Base-by-base conservation (phyloP, 1,140 invertebrate genomes). In the Lineus longissimus region DNA sequence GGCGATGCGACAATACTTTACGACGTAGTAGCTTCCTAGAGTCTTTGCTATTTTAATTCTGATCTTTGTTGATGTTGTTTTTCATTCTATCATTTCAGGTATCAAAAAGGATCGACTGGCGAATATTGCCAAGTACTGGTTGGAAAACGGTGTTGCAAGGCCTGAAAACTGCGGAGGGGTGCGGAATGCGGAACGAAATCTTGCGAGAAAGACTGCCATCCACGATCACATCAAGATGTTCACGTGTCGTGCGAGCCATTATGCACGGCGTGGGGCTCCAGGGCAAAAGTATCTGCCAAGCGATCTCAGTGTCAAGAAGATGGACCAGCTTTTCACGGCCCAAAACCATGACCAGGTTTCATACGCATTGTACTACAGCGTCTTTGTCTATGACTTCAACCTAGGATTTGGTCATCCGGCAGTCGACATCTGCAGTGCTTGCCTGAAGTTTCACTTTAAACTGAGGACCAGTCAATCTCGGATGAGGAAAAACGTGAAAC, bases 401-500 rank as follows among this genome's bases (percentile, higher is more conserved):
- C 55, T 60, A 2, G 56, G 41, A 59, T 64, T 64, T 60, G 63
- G 63, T 17, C 63, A 64, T 54, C 57, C 63, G 4, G 41, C 56
- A 1, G 40, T 29, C 6, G 63, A 64, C 25, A 30, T 6, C 1
- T 64, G 56, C 22, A 15, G 2, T 51, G 54, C 41, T 6, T 64
- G 63, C 27, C 4, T 43, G 27, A 4, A 30, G 11, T 43, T 22
- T n/a, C 25, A 47, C 7, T 9, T 61, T 7, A 2, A 27, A 29
- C 6, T 59, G 45, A 36, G 40, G 9, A 57, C 41, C 2, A 29
- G 56, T 6, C 2, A 6, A 6, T 64, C n/a, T n/a, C n/a, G 22
- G n/a, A 22, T 59, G 62, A 59, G n/a, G n/a, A n/a, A n/a, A n/a
- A n/a, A n/a, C n/a, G n/a, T n/a, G n/a, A n/a, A n/a, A n/a, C n/a